Base-by-base conservation (phyloP, 2,797 vertebrate genomes). In the Coracias cyanogaster region DNA sequence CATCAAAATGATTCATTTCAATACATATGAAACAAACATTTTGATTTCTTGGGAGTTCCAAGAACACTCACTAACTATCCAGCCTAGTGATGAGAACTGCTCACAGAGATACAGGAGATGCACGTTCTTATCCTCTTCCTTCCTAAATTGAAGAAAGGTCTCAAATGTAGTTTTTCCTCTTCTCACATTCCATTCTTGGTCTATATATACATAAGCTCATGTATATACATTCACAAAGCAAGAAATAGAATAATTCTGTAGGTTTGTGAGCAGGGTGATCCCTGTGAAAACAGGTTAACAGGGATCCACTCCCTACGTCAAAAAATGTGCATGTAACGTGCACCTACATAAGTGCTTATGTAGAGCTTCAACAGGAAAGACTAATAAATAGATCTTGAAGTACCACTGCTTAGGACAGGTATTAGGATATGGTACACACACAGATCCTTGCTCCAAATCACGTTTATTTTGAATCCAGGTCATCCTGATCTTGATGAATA, bases 21-120 rank as follows among this genome's bases (percentile, higher is more conserved):
- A 41, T 69, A 15, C 13, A 61, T n/a, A 19, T 28, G 33, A 91
- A 83, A 83, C 12, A 79, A 93, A 86, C 35, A 21, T 84, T 93
- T 83, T 82, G 80, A 48, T 86, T 96, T 71, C 69, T 71, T 80
- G 46, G 60, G 16, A 39, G 89, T 93, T 90, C 86, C n/a, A 65
- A 65, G 73, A 76, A 35, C 15, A 24, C 41, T 91, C 7, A 9
- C 45, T 74, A 61, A 46, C n/a, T 70, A 4, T 29, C 10, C 8
- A 72, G 37, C 28, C 24, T 81, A 19, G 35, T 45, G 55, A 66
- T 5, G 3, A 41, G 57, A 33, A 13, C 43, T 67, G 39, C 31
- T 80, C 20, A 39, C 10, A 55, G 31, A 29, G 39, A 19, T 6
- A 7, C 10, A 45, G 10, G 52, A 72, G 18, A 52, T 52, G 8